phyloP scores from a whole-genome alignment of 2,797 vertebrate genomes.

The Ctenochaetus hawaiiensis region DNA sequence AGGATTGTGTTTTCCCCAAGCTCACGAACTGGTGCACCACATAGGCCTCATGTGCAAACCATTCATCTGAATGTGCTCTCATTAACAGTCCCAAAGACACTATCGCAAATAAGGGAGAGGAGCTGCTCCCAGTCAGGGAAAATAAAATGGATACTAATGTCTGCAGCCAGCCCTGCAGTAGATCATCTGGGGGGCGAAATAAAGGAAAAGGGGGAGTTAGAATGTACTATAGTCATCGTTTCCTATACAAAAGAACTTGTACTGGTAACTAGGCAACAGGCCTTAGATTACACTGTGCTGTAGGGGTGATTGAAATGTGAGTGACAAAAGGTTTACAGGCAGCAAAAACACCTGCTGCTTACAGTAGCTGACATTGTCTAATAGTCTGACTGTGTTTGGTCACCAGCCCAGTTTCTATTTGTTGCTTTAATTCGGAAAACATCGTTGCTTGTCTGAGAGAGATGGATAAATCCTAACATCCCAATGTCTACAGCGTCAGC shows the following conservation, averaged over 20 bases:
- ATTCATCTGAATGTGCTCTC: conserved; percentile 67
- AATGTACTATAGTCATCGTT: conserved; percentile 71
- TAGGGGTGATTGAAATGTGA: conserved; percentile 77
- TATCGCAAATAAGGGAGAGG: conserved; percentile 59
- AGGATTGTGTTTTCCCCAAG: conserved; percentile 49
- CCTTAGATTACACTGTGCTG: conserved; percentile 73
- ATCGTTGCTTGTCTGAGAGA: conserved; percentile 30
- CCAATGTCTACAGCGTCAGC: conserved; percentile 53
- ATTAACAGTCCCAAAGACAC: conserved; percentile 64
- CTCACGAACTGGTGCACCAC: conserved; percentile 46
- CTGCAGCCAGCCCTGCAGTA: conserved; percentile 75
- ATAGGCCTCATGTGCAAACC: conserved; percentile 58
- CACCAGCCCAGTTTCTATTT: conserved; percentile 56
- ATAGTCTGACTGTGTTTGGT: conserved; percentile 57
- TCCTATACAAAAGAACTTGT: conserved; percentile 76
- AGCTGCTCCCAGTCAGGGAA: conserved; percentile 68
- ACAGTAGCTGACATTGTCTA: conserved; percentile 17
- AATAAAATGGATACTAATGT: conserved; percentile 78
- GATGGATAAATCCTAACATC: conserved; percentile 31
- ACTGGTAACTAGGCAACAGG: conserved; percentile 83
- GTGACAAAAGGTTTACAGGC: conserved; percentile 47
- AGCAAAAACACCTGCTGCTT: conserved; percentile 54
- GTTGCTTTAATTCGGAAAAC: conserved; percentile 45
- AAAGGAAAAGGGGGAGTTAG: conserved; percentile 23
- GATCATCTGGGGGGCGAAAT: conserved; percentile 51